Conservation (phyloP, 1,140 invertebrate species). For the Neotoxoptera formosana region DNA sequence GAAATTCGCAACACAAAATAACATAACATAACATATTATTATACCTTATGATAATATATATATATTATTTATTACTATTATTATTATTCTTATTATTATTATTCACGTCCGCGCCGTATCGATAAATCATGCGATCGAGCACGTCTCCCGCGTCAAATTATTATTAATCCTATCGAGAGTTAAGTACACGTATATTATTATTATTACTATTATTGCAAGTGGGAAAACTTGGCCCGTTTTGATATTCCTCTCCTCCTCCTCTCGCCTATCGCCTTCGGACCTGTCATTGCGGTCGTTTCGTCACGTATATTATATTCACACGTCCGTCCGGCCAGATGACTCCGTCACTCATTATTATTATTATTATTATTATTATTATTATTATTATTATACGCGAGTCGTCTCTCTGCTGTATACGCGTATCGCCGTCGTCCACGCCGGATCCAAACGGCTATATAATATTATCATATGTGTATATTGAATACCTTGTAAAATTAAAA, state of each 20-base stretch:
- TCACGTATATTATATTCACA: constrained; percentile 20
- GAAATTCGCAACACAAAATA: constrained; percentile 14
- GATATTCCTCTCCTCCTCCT: neutral
- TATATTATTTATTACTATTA: neutral
- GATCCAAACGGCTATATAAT: neutral
- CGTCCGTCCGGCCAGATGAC: neutral
- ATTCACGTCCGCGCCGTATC: neutral
- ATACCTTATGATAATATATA: neutral
- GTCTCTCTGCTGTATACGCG: neutral
- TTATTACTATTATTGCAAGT: neutral
- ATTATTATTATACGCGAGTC: neutral
- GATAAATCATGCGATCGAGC: constrained; percentile 11
- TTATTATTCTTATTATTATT: neutral
- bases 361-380: too few species aligned
- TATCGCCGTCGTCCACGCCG: neutral
- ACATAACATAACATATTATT: neutral
- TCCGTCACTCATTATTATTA: neutral
- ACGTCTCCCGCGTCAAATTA: constrained; percentile 7
- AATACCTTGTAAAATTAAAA: constrained; percentile 4
- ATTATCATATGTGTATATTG: too few species aligned
- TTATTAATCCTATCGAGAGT: neutral
- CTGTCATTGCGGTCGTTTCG: constrained; percentile 43
- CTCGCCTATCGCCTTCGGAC: too few species aligned
- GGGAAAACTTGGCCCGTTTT: constrained; percentile 34
- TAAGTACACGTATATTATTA: too few species aligned